Percentiles rank a stretch among this genome's conserved stretches.
These are phyloP conservation scores for Omphaloscelis lunosa DNA, from an alignment of 2,888 invertebrate species.

Conservation along the genomic window DNA sequence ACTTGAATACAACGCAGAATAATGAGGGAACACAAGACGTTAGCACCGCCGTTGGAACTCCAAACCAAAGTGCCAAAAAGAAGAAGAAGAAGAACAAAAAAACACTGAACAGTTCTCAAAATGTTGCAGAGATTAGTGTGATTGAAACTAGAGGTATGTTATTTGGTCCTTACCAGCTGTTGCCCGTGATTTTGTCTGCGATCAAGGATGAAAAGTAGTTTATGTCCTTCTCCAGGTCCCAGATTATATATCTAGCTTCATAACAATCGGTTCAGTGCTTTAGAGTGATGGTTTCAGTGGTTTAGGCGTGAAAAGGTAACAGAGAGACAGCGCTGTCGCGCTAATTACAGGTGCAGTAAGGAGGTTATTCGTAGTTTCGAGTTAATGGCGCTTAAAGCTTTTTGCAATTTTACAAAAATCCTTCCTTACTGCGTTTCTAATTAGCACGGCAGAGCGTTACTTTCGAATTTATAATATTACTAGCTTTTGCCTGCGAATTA, in stretches of 20 bases:
- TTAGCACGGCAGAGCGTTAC: neutral
- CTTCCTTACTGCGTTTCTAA: no score
- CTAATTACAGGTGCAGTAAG: no score
- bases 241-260: neutral
- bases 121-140: constrained; percentile 20
- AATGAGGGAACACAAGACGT: neutral
- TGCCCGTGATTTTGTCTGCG: neutral
- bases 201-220: neutral
- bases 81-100: constrained; percentile 63
- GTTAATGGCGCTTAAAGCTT: no score
- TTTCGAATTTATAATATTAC: neutral
- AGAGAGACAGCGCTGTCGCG: neutral
- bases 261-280: neutral
- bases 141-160: constrained; percentile 43
- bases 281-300: no score
- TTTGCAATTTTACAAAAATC: no score
- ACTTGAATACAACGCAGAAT: constrained; percentile 33
- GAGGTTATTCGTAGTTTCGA: no score
- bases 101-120: constrained; percentile 51
- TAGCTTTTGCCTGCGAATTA: no score
- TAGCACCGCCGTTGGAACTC: constrained; percentile 16
- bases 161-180: neutral
- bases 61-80: constrained; percentile 54
- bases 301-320: neutral
- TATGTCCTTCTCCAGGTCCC: neutral